These are phyloP conservation scores for Antheraea yamamai DNA, from an alignment of 2,888 invertebrate species.

Conservation along the genomic window DNA sequence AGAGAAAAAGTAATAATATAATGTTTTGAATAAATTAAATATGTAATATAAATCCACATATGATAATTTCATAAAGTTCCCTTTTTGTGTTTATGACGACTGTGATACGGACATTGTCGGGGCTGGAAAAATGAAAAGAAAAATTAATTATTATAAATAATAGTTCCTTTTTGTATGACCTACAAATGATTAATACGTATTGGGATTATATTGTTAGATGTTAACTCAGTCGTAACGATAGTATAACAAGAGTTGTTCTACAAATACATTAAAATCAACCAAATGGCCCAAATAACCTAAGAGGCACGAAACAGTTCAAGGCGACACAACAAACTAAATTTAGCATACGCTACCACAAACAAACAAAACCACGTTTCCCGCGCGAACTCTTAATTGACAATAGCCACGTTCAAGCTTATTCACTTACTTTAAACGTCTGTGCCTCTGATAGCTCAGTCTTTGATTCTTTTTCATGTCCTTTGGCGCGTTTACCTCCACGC, in stretches of 20 bases:
- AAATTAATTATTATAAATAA: conserved; percentile 26
- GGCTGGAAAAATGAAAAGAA: conserved; percentile 64
- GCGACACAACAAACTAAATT: conserved; percentile 28
- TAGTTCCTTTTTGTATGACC: neutral
- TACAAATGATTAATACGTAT: neutral
- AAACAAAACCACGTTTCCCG: conserved; percentile 48
- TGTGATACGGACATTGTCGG: conserved; percentile 61
- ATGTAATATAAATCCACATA: conserved; percentile 23
- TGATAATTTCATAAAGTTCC: conserved; percentile 28
- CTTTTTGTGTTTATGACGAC: conserved; percentile 42
- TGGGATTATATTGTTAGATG: neutral
- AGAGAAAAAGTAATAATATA: conserved; percentile 21
- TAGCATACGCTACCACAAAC: conserved; percentile 35
- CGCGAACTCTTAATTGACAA: conserved; percentile 33
- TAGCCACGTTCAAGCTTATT: conserved; percentile 42
- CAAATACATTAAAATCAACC: neutral
- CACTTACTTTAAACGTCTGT: conserved; percentile 71
- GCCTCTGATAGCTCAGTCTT: conserved; percentile 38
- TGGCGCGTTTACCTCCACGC: conserved; percentile 65
- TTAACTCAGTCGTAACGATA: neutral
- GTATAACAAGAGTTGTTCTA: neutral
- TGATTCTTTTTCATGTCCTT: conserved; percentile 47
- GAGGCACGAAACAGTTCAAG: conserved; percentile 7
- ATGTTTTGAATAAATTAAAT: neutral
- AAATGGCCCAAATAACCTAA: neutral